A percentile compares a stretch with the other conserved stretches of the same genome.
Conservation (phyloP, 30 jellyfish, hydroid and myxozoan species). For the Phacellophora camtschatica region DNA sequence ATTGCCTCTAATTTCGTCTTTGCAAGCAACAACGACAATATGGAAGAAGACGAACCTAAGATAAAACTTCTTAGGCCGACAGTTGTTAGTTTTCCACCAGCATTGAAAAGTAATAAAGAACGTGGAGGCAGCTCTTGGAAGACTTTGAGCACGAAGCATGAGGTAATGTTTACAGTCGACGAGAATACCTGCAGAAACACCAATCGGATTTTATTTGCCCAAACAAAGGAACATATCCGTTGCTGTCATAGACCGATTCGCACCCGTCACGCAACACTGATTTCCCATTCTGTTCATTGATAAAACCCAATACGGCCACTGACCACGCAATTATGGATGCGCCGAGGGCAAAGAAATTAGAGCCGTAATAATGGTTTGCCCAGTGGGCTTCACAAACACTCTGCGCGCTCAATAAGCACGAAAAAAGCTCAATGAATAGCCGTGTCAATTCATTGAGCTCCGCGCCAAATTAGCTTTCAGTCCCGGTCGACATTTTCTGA, state of each 20-base stretch:
- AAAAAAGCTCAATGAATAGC: neutral
- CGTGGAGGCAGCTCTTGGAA: slow-evolving; percentile 17
- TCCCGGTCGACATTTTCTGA: no score
- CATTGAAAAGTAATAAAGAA: neutral
- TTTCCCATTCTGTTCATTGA: slow-evolving; percentile 28
- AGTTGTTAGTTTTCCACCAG: slow-evolving; percentile 19
- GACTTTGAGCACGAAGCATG: slow-evolving; percentile 69
- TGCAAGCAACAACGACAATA: neutral
- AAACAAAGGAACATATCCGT: slow-evolving; percentile 31
- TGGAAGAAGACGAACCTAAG: neutral
- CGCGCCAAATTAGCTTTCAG: no score
- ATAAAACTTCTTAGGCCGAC: neutral
- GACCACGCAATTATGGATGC: slow-evolving; percentile 25
- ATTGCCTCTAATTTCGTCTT: neutral
- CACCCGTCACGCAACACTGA: slow-evolving; percentile 42
- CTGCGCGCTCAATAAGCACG: slow-evolving; percentile 5
- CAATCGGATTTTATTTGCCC: slow-evolving; percentile 26
- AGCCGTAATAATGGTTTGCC: slow-evolving; percentile 13
- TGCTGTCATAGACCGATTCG: slow-evolving; percentile 36
- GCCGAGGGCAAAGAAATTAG: slow-evolving; percentile 10
- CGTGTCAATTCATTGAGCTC: neutral
- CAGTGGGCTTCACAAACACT: slow-evolving; percentile 53
- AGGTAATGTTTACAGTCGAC: slow-evolving; percentile 74
- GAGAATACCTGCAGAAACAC: slow-evolving; percentile 34
- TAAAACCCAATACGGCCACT: slow-evolving; percentile 41